Evolutionary conservation across 2,888 invertebrate species (phyloP).

Genomic region (Heteromurus nitidus): DNA sequence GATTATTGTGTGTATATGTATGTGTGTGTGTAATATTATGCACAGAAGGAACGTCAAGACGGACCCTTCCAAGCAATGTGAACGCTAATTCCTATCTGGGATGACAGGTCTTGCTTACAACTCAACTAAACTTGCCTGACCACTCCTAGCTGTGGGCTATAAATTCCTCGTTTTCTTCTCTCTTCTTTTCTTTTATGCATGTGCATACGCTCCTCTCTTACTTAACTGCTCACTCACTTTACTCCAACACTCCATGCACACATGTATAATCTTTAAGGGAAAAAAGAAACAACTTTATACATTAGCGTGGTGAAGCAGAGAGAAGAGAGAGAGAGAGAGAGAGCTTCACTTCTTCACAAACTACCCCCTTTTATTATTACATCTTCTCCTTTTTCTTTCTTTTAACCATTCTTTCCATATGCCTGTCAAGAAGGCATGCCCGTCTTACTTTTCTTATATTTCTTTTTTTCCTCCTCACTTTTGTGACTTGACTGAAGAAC

Average conservation of each 20-base stretch:
- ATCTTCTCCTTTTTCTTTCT: constrained; percentile 52
- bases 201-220: background rate
- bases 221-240: constrained; percentile 54
- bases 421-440: constrained; percentile 62
- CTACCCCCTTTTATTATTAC: constrained; percentile 63
- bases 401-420: constrained; percentile 60
- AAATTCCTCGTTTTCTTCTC: constrained; percentile 71
- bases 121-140: constrained; percentile 74
- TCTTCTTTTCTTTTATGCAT: constrained; percentile 3
- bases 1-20: no score
- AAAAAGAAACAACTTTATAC: constrained; percentile 55
- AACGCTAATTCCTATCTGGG: constrained; percentile 73
- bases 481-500: constrained; percentile 18
- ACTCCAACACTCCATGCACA: constrained; percentile 27
- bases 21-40: constrained; percentile 32
- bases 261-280: constrained; percentile 2
- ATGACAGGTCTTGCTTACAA: constrained; percentile 74
- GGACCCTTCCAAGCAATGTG: constrained; percentile 72
- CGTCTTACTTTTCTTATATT: constrained; percentile 49
- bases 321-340: constrained; percentile 38
- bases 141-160: constrained; percentile 74
- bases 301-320: constrained; percentile 30
- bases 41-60: constrained; percentile 51
- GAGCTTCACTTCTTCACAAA: constrained; percentile 37
- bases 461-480: constrained; percentile 46